Evolutionary conservation across 2,113 vertebrate species (phyloP).

Genomic region (Pheucticus melanocephalus): DNA sequence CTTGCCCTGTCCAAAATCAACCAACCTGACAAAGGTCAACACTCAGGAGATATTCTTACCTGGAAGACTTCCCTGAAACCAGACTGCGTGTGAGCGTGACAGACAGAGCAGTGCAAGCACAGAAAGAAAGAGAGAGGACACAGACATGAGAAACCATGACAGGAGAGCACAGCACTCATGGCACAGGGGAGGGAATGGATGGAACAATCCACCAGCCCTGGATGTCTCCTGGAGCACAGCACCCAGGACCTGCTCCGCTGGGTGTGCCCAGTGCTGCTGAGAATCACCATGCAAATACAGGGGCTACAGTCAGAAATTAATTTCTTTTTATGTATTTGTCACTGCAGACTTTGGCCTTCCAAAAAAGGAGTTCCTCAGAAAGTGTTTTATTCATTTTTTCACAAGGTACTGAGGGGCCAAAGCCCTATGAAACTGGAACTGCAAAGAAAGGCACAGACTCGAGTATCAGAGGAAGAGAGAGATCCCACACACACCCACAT

Average conservation of each 20-base stretch:
- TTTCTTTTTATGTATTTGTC: not conserved
- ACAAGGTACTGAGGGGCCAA: not conserved
- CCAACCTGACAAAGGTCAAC: not conserved
- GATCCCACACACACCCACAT: accelerated
- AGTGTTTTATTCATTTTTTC: not conserved
- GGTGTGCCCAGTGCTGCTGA: not conserved
- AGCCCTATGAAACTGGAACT: not conserved
- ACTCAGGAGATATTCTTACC: slow-evolving; percentile 39
- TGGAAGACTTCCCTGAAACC: slow-evolving; percentile 66
- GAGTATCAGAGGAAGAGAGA: not conserved
- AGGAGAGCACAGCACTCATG: not conserved
- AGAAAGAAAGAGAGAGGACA: slow-evolving; percentile 51
- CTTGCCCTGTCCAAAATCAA: not conserved
- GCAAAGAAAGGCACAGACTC: not conserved
- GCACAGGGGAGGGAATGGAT: not conserved
- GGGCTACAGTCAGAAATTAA: not conserved
- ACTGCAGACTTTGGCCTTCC: not conserved
- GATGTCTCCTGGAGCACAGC: not conserved
- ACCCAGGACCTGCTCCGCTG: not conserved
- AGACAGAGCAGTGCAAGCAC: slow-evolving; percentile 65
- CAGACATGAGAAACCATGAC: slow-evolving; percentile 23
- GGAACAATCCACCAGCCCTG: not conserved
- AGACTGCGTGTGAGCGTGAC: slow-evolving; percentile 65
- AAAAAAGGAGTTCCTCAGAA: not conserved
- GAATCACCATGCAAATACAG: not conserved